Conservation (phyloP, 2,113 vertebrate species). For the Prionailurus viverrinus region DNA sequence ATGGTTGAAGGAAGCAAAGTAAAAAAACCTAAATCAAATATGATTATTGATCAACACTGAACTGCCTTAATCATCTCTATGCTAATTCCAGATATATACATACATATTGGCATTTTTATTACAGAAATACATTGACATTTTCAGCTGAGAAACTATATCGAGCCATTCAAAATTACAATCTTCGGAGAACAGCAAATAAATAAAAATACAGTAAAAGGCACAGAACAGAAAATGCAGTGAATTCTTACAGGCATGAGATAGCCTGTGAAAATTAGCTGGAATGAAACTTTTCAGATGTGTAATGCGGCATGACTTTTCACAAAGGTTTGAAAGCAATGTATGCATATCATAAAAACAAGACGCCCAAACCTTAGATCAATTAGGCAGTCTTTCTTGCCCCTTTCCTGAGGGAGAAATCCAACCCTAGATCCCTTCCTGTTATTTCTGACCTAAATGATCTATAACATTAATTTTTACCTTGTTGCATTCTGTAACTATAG, state of each 20-base stretch:
- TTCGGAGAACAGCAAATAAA: constrained; percentile 63
- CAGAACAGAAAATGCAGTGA: background rate
- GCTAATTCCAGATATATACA: constrained; percentile 69
- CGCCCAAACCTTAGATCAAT: background rate
- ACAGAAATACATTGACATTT: constrained; percentile 69
- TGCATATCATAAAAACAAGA: background rate
- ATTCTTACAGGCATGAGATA: background rate
- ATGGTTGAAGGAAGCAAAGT: constrained; percentile 12
- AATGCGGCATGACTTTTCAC: background rate
- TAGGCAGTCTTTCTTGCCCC: background rate
- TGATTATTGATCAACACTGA: constrained; percentile 73
- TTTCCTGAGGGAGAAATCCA: background rate
- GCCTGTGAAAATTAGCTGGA: background rate
- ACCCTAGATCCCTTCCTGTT: background rate
- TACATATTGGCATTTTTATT: constrained; percentile 57
- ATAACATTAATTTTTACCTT: background rate
- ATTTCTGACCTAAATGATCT: background rate
- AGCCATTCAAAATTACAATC: constrained; percentile 50
- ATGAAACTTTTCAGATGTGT: background rate
- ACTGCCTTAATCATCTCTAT: constrained; percentile 62
- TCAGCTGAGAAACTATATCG: constrained; percentile 69
- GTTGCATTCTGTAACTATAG: background rate
- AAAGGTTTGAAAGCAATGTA: constrained; percentile 14
- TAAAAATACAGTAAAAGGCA: constrained; percentile 58
- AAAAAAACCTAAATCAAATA: constrained; percentile 40